phyloP scores from a whole-genome alignment of 2,113 vertebrate genomes.

The Podarcis cretensis region DNA sequence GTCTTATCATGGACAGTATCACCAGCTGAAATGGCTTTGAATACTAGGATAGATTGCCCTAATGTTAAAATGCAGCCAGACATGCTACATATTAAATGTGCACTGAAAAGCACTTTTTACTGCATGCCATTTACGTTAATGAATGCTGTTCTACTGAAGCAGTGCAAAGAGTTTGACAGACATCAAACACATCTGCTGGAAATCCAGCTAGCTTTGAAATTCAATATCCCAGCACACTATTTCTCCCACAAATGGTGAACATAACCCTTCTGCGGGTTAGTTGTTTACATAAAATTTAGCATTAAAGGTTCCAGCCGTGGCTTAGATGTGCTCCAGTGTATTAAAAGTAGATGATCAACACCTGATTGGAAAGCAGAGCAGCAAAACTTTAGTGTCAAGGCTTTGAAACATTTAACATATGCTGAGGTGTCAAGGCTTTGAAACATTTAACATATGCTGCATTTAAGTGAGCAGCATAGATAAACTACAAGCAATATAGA shows the following conservation, averaged over 20 bases:
- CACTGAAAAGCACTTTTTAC: conserved; percentile 6
- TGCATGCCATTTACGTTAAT: conserved; percentile 47
- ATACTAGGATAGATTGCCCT: not conserved
- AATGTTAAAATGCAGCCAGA: conserved; percentile 12
- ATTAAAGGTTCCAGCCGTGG: not conserved
- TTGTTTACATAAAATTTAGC: not conserved
- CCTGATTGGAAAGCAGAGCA: not conserved
- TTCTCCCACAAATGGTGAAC: conserved; percentile 2
- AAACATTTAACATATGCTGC: not conserved
- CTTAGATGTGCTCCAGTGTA: not conserved
- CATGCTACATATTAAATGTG: not conserved
- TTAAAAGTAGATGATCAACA: not conserved
- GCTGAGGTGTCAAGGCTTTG: not conserved
- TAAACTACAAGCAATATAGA: not conserved
- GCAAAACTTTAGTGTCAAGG: not conserved
- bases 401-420: conserved; percentile 1
- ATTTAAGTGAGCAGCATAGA: not conserved
- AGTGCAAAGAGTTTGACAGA: conserved; percentile 44
- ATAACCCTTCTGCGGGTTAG: not conserved
- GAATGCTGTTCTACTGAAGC: conserved; percentile 45
- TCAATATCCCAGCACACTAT: not conserved
- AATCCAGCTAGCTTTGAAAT: conserved; percentile 33
- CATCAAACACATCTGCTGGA: conserved; percentile 34
- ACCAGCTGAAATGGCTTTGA: too few relatives aligned
- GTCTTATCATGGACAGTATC: too few relatives aligned